Base-by-base conservation (phyloP, 2,888 invertebrate genomes). In the Cataglyphis cursor region DNA sequence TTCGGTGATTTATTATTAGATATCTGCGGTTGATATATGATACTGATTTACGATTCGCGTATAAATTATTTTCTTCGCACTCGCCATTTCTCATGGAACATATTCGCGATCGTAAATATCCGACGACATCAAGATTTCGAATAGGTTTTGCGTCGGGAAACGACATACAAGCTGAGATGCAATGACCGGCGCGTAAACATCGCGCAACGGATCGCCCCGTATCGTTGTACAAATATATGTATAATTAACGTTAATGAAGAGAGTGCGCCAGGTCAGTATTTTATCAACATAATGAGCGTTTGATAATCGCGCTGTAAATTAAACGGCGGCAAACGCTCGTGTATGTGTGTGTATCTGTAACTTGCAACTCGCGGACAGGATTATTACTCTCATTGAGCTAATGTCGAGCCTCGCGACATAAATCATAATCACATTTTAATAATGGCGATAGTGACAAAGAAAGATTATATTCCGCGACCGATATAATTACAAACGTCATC, bases 351-450 rank as follows among this genome's bases (percentile, higher is more conserved):
- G 35, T 31, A 4, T 31, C 31, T 31, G 31, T 73, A 73, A 83
- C 73, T 80, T 57, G 59, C 57, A 72, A 72, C 18, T 35, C 61
- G n/a, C 44, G 68, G 15, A 44, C 62, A 31, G 24, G 74, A 35
- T 75, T 75, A 81, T 81, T 68, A 64, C 31, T 70, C 31, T 70
- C 41, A 59, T 65, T 62, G 54, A 24, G 41, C 62, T 83, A 83
- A 80, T 44, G 24, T 83, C 59, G 81, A 85, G 6, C 87, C 82
- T 76, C 1, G 44, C 21, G 2, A 18, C 74, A 82, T 89, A 88
- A 89, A 89, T 89, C 86, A 89, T 72, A 82, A 87, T 68, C 86
- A 54, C 66, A 80, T n/a, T 51, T 87, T 88, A 89, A 89, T 87
- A 87, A 86, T 82, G 80, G 65, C 70, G 51, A 73, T 81, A 62